phyloP scores from a whole-genome alignment of 2,113 vertebrate species.

The Dicentrarchus labrax region DNA sequence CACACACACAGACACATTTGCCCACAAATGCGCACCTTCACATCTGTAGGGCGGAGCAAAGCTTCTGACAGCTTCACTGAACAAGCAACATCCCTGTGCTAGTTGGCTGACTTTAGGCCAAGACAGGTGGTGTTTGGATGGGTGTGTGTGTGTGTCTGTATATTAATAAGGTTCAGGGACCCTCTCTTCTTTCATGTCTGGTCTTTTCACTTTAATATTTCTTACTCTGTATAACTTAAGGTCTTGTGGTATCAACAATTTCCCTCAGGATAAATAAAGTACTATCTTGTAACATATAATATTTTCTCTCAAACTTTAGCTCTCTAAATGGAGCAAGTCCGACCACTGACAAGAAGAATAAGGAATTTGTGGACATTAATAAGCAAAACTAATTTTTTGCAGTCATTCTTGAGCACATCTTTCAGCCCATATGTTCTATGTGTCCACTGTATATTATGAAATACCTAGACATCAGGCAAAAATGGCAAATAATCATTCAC shows the following conservation, averaged over 20 bases:
- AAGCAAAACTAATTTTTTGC: too few relatives aligned
- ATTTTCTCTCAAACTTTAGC: too few relatives aligned
- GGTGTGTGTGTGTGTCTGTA: conserved; percentile 13
- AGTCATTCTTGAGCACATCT: too few relatives aligned
- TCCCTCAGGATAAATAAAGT: too few relatives aligned
- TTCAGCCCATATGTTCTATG: not conserved
- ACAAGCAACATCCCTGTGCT: conserved; percentile 32
- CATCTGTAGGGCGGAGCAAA: conserved; percentile 59
- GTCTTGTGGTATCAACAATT: not conserved
- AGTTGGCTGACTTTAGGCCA: conserved; percentile 53
- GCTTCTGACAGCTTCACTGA: conserved; percentile 54
- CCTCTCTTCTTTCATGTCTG: conserved; percentile 36
- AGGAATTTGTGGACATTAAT: too few relatives aligned
- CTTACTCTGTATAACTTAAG: not conserved
- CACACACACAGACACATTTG: not conserved
- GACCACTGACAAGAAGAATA: too few relatives aligned
- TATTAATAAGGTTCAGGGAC: conserved; percentile 27
- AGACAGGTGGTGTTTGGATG: conserved; percentile 52
- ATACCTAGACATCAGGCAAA: not conserved
- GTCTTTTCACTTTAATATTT: conserved; percentile 21
- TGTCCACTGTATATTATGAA: not conserved
- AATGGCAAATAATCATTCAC: not conserved
- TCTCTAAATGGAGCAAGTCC: too few relatives aligned
- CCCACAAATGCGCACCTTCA: conserved; percentile 23
- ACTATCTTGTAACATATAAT: too few relatives aligned